Evolutionary conservation across 2,113 vertebrate species (phyloP).

Genomic region (Columbina picui): DNA sequence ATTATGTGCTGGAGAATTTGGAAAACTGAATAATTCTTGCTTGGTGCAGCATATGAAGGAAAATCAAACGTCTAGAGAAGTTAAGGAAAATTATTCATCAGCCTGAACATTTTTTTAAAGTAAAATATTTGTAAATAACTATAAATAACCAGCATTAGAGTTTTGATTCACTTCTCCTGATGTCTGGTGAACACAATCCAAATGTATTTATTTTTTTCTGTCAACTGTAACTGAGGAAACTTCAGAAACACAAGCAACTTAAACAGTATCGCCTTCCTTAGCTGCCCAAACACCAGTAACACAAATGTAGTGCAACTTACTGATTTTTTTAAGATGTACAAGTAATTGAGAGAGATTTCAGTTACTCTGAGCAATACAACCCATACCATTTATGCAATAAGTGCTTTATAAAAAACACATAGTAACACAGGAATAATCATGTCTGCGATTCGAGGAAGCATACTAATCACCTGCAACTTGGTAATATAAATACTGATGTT

Average conservation of each 20-base stretch:
- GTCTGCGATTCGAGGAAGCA: background rate
- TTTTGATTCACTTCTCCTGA: background rate
- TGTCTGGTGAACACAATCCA: background rate
- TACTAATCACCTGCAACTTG: background rate
- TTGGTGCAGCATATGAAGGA: background rate
- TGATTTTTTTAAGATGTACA: background rate
- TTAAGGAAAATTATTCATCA: background rate
- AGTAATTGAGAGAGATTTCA: background rate
- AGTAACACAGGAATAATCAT: background rate
- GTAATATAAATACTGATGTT: background rate
- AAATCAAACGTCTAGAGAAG: background rate
- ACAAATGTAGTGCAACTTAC: background rate
- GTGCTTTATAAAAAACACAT: background rate
- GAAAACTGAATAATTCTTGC: background rate
- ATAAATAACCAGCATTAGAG: background rate
- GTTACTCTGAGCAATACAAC: background rate
- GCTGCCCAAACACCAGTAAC: background rate
- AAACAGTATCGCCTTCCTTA: background rate
- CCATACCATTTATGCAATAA: background rate
- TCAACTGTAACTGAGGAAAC: background rate
- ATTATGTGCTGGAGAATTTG: background rate
- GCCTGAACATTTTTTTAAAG: rapidly evolving
- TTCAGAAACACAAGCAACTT: background rate
- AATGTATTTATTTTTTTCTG: background rate
- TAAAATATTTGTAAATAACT: conserved; percentile 7